phyloP scores from a whole-genome alignment of 2,888 invertebrate species.

The Cheilosia vulpina region DNA sequence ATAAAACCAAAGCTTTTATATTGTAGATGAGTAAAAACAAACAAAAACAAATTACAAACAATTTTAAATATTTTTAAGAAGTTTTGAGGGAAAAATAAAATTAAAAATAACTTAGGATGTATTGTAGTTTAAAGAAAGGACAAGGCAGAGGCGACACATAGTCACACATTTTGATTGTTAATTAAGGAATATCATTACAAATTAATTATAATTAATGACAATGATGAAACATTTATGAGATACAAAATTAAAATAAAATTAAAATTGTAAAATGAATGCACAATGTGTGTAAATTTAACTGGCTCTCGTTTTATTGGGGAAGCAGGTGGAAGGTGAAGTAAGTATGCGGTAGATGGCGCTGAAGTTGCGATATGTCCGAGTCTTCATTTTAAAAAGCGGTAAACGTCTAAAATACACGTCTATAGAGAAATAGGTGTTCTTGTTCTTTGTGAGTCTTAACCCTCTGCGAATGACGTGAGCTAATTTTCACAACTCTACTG shows the following conservation, averaged over 20 bases:
- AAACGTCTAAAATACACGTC: too few relatives aligned
- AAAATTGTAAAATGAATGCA: constrained; percentile 65
- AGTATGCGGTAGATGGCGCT: background rate
- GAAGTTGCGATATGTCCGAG: too few relatives aligned
- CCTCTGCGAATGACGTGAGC: too few relatives aligned
- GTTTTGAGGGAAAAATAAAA: constrained; percentile 32
- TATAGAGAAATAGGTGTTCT: too few relatives aligned
- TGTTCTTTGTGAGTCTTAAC: too few relatives aligned
- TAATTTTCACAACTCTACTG: too few relatives aligned
- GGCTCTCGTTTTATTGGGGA: constrained; percentile 6
- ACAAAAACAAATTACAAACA: constrained; percentile 38
- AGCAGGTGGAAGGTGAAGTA: background rate
- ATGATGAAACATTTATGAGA: constrained; percentile 46
- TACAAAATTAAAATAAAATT: constrained; percentile 34
- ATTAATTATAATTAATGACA: constrained; percentile 48
- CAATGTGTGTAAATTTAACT: constrained; percentile 58
- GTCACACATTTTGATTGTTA: constrained; percentile 51
- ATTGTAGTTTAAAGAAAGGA: constrained; percentile 44
- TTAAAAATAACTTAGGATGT: constrained; percentile 25
- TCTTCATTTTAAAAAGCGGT: too few relatives aligned
- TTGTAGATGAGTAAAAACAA: constrained; percentile 44
- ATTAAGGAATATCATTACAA: constrained; percentile 52
- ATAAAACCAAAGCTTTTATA: constrained; percentile 63
- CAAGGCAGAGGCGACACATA: background rate
- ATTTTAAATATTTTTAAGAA: constrained; percentile 68